Conservation (phyloP, 2,113 vertebrate species). For the Phocoena sinus region DNA sequence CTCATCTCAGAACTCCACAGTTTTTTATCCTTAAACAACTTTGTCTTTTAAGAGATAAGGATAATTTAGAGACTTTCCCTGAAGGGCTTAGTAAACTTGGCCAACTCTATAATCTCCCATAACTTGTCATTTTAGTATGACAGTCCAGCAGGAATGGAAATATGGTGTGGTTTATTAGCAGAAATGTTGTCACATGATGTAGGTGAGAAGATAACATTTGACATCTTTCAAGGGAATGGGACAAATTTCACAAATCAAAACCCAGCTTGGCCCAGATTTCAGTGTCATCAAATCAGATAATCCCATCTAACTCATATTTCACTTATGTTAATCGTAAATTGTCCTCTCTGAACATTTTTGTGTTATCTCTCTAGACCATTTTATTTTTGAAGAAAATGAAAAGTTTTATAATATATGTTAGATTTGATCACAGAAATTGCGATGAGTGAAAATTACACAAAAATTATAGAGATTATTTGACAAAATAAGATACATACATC, state of each 20-base stretch:
- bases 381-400: not conserved
- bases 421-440: not conserved
- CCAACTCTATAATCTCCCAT: not conserved
- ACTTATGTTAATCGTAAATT: not conserved
- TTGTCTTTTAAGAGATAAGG: not conserved
- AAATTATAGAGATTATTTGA: constrained; percentile 10
- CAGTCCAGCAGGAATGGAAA: not conserved
- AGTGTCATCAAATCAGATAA: not conserved
- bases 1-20: not conserved
- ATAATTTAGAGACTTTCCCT: not conserved
- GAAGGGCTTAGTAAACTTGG: not conserved
- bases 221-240: not conserved
- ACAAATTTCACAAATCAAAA: not conserved
- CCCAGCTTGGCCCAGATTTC: not conserved
- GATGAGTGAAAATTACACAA: not conserved
- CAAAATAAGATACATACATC: not conserved
- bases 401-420: not conserved
- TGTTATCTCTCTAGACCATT: not conserved
- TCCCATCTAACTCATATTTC: not conserved
- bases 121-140: not conserved
- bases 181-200: not conserved
- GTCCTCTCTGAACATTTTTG: not conserved
- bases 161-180: not conserved
- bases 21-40: not conserved
- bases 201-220: not conserved